These are phyloP conservation scores for Falco punctatus DNA, from an alignment of 2,113 vertebrate genomes.

Conservation along the genomic window DNA sequence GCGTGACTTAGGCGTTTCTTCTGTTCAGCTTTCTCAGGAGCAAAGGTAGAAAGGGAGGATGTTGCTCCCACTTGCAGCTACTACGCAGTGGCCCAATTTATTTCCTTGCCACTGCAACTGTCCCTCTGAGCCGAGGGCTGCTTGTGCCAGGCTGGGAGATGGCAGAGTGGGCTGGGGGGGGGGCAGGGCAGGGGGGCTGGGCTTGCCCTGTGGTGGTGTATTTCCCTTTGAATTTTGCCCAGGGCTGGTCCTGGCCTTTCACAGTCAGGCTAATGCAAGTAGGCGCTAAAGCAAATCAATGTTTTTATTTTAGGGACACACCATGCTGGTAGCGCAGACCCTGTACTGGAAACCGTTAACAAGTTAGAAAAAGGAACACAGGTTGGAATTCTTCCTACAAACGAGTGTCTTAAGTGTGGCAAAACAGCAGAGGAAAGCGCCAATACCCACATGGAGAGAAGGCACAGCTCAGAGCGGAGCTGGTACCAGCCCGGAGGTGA, in stretches of 20 bases:
- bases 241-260: background rate
- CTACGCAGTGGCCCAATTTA: background rate
- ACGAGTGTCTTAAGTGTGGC: too few species aligned
- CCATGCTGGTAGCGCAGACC: background rate
- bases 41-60: background rate
- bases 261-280: fast-evolving
- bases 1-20: background rate
- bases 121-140: background rate
- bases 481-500: fast-evolving
- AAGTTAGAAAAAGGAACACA: fast-evolving
- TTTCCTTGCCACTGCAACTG: background rate
- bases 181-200: too few species aligned
- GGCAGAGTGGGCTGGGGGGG: fast-evolving
- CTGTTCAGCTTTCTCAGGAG: background rate
- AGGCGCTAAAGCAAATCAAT: background rate
- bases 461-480: fast-evolving
- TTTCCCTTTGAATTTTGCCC: too few species aligned
- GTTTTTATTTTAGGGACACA: fast-evolving
- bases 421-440: background rate
- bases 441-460: fast-evolving
- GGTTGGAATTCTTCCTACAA: fast-evolving
- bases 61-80: background rate
- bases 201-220: too few species aligned
- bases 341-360: background rate
- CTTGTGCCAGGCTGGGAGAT: background rate